Percentiles rank a stretch among this genome's conserved stretches.
Evolutionary conservation across 2,113 vertebrate genomes (phyloP).

Genomic region (Tetrax tetrax): DNA sequence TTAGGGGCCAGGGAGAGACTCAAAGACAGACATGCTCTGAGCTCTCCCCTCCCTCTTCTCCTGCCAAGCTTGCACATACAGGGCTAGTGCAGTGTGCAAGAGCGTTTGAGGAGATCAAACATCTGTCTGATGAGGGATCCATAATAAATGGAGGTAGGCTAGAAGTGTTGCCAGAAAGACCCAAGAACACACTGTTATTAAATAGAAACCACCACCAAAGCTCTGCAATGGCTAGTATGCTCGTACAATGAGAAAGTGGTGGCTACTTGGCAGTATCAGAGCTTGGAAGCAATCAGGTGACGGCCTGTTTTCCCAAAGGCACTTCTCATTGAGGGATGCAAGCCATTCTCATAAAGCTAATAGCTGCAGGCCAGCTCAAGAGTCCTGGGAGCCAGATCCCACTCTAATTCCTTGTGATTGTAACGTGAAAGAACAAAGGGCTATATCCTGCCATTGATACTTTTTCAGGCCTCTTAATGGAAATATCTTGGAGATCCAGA

Average conservation of each 20-base stretch:
- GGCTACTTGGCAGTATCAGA: not conserved
- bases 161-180: not conserved
- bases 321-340: not conserved
- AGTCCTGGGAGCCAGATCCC: not conserved
- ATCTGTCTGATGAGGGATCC: not conserved
- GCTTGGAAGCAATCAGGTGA: not conserved
- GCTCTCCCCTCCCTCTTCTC: not conserved
- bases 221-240: not conserved
- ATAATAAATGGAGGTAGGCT: not conserved
- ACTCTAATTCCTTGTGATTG: not conserved
- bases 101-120: not conserved
- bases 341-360: not conserved
- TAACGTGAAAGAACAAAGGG: slow-evolving; percentile 32
- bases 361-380: not conserved
- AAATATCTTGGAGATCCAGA: not conserved
- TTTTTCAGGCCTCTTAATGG: not conserved
- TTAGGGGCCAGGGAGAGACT: not conserved
- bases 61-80: rapidly evolving
- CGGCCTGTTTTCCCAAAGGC: not conserved
- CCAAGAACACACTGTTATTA: not conserved
- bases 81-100: not conserved
- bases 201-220: not conserved
- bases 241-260: rapidly evolving
- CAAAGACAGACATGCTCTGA: not conserved
- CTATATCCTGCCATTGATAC: slow-evolving; percentile 45